Conservation (phyloP, 2,113 vertebrate species). For the Hydrolagus affinis region DNA sequence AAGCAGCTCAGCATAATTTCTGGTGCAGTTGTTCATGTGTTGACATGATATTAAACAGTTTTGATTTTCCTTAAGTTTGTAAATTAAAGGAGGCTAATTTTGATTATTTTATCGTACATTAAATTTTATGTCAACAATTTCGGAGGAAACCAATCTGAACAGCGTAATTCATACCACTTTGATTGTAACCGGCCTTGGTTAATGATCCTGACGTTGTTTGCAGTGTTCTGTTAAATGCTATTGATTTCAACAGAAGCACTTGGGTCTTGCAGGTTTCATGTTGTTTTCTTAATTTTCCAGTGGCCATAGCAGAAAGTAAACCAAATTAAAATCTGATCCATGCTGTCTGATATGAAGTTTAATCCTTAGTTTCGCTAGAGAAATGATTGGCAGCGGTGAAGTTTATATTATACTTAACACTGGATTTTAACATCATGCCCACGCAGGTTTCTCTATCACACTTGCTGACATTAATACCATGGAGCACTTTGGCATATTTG, state of each 20-base stretch:
- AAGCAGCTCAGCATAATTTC: background rate
- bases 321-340: background rate
- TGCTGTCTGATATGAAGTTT: background rate
- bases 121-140: background rate
- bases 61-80: background rate
- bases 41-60: too few relatives aligned
- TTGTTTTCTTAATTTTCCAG: background rate
- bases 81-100: background rate
- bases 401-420: background rate
- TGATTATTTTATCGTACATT: background rate
- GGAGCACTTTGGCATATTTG: background rate
- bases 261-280: background rate
- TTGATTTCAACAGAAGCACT: background rate
- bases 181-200: too few relatives aligned
- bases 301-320: background rate
- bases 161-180: background rate
- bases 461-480: background rate
- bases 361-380: background rate
- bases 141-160: background rate
- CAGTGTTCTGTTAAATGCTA: background rate
- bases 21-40: background rate
- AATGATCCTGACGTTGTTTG: too few relatives aligned
- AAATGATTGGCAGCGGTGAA: background rate
- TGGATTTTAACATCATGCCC: background rate
- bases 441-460: too few relatives aligned